Evolutionary conservation across 1,140 invertebrate species (phyloP).

Genomic region (Rhopalosiphum maidis): DNA sequence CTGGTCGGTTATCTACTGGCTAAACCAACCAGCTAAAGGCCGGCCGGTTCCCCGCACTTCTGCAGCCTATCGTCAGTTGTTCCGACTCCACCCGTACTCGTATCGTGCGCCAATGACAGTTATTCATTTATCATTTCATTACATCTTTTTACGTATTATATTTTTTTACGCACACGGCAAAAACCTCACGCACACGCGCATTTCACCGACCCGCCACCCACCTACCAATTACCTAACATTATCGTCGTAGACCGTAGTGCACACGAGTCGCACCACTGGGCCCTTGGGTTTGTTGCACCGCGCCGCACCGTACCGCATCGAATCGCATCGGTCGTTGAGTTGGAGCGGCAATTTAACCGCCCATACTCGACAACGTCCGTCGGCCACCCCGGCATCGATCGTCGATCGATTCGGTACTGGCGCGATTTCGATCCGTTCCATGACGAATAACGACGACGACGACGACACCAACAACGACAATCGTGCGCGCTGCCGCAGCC

Average conservation of each 20-base stretch:
- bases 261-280: neutral
- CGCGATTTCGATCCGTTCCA: constrained; percentile 29
- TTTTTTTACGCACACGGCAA: neutral
- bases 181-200: neutral
- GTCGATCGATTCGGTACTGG: neutral
- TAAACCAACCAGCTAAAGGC: neutral
- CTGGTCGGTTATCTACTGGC: neutral
- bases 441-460: neutral
- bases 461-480: neutral
- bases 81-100: neutral
- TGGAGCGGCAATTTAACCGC: constrained; percentile 45
- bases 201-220: neutral
- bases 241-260: neutral
- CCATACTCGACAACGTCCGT: constrained; percentile 18
- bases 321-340: neutral
- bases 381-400: neutral
- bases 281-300: neutral
- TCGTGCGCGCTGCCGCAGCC: neutral
- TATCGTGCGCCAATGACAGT: neutral
- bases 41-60: constrained; percentile 24
- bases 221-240: neutral
- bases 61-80: neutral
- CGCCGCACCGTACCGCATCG: neutral
- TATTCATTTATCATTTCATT: constrained; percentile 13
- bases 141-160: neutral